Evolutionary conservation across 2,113 vertebrate genomes (phyloP).

Genomic region (Rhineura floridana): DNA sequence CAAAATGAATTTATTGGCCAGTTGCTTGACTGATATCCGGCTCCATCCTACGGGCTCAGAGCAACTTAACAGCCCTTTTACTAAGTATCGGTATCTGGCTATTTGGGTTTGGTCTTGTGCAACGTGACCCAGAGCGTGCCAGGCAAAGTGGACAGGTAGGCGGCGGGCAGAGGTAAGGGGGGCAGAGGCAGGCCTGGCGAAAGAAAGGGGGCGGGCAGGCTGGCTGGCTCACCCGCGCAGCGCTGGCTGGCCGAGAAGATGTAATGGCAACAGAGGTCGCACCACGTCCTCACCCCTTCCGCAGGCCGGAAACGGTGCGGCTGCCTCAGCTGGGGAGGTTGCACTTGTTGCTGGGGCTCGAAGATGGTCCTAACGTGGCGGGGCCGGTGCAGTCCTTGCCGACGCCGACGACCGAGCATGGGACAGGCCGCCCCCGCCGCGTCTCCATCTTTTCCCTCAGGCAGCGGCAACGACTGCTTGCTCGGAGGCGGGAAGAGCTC

Average conservation of each 20-base stretch:
- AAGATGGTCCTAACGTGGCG: conserved; percentile 56
- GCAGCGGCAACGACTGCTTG: not conserved
- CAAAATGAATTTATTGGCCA: too few relatives aligned
- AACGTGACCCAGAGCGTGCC: not conserved
- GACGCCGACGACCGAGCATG: not conserved
- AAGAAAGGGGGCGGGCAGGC: not conserved
- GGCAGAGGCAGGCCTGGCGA: too few relatives aligned
- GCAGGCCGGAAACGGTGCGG: conserved; percentile 53
- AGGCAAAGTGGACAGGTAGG: not conserved
- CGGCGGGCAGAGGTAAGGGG: not conserved
- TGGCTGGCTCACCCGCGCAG: conserved; percentile 53
- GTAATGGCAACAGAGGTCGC: conserved; percentile 62
- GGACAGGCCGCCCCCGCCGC: not conserved
- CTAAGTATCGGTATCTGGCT: not conserved
- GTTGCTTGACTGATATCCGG: too few relatives aligned
- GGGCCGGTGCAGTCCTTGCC: not conserved
- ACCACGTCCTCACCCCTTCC: conserved; percentile 48
- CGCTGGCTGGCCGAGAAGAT: conserved; percentile 53
- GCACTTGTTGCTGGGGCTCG: conserved; percentile 22
- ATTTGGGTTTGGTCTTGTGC: not conserved
- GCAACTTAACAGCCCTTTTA: not conserved
- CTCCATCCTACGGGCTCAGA: not conserved
- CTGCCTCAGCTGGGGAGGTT: not conserved
- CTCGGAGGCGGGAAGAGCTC: not conserved
- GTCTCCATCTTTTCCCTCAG: not conserved